Percentiles rank a stretch among this genome's conserved stretches.
Evolutionary conservation across 2,888 invertebrate genomes (phyloP).

Genomic region (Amphipyra berbera): DNA sequence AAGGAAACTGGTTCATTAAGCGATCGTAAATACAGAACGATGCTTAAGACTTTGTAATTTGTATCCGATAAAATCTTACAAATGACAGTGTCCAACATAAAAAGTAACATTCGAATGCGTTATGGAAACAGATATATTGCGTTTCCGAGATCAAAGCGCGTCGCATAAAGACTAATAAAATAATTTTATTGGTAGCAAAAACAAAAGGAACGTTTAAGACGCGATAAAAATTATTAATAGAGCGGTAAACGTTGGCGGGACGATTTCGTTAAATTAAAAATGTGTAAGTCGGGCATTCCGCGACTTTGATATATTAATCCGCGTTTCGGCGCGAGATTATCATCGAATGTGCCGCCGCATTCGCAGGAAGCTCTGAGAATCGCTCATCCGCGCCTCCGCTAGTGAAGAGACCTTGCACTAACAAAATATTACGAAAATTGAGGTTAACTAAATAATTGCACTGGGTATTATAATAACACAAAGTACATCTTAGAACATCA

Average conservation of each 20-base stretch:
- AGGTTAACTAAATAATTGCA: no score
- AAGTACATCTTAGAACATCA: not conserved
- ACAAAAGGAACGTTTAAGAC: constrained; percentile 83
- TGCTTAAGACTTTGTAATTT: constrained; percentile 51
- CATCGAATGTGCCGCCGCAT: constrained; percentile 73
- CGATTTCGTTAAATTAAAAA: constrained; percentile 70
- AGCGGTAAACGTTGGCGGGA: constrained; percentile 75
- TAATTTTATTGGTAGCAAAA: constrained; percentile 78
- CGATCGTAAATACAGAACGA: constrained; percentile 63
- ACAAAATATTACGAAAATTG: not conserved
- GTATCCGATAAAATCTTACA: constrained; percentile 59
- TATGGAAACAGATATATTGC: constrained; percentile 61
- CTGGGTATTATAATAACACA: not conserved
- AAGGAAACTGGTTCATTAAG: constrained; percentile 65
- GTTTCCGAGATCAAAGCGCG: constrained; percentile 70
- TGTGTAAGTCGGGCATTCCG: constrained; percentile 58
- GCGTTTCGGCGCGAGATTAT: constrained; percentile 79
- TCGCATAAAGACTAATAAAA: constrained; percentile 70
- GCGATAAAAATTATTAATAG: constrained; percentile 85
- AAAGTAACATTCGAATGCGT: constrained; percentile 60
- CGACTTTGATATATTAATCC: constrained; percentile 79
- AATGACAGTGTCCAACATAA: constrained; percentile 61
- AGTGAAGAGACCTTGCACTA: constrained; percentile 63
- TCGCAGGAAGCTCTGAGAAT: constrained; percentile 69
- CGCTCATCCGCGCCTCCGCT: constrained; percentile 69